Evolutionary conservation across 2,113 vertebrate species (phyloP), one percentile per base, ranked within the genome.

Genomic region (Glaucomys volans): DNA sequence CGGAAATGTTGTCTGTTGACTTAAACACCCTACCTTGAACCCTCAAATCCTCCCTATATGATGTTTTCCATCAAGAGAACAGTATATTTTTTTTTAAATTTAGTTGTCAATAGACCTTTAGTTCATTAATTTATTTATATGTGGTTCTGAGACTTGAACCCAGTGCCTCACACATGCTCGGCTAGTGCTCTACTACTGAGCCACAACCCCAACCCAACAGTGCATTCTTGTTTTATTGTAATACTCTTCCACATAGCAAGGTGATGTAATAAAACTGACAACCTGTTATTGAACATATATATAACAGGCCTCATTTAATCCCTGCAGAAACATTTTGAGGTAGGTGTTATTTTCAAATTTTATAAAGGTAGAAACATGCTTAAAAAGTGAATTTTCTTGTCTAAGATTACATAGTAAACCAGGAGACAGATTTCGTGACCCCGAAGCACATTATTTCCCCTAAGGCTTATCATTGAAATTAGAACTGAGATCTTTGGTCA

Each of bases 241-340:
- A 94, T 86, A 28, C 8, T 93, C 77, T 57, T 92, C 8, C 50
- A 20, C 54, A 75, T 83, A 50, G 71, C 20, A 87, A 79, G 64
- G 54, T 90, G 16, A 62, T 96, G 30, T 83, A 67, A 76, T 87
- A 92, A 85, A 92, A 96, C 10, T 72, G 37, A 62, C 20, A 95
- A 76, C 8, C 13, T 59, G 28, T 79, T 83, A 83, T 69, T 94
- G 44, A 47, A 26, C 24, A 59, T 80, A 14, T 87, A 20, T 88
- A 22, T 96, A n/a, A 17, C 52, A 83, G 32, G 4, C 44, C 37
- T 90, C 77, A 85, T 90, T 94, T 86, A 81, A 93, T 95, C 32
- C 2, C 85, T 86, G 74, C n/a, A 77, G 72, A 86, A 85, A 76
- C 42, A 77, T 85, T 95, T 87, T 37, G 35, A 88, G 32, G 47